phyloP scores from a whole-genome alignment of 2,888 invertebrate genomes.

The Napeogenes sylphis region DNA sequence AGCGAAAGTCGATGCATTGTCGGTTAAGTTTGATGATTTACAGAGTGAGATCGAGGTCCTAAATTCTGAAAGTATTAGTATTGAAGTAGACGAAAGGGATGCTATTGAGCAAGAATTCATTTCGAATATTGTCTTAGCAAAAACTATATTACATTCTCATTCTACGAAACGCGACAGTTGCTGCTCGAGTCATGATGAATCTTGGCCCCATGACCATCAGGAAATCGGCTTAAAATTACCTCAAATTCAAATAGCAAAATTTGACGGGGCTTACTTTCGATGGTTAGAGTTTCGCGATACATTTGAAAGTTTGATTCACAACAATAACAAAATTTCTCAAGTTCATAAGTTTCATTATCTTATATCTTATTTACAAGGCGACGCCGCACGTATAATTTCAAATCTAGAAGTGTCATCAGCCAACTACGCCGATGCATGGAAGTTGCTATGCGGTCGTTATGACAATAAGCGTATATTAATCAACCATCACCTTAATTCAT shows the following conservation, averaged over 20 bases:
- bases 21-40: no score
- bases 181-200: no score
- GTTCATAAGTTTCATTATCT: constrained; percentile 30
- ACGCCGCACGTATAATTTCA: constrained; percentile 24
- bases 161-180: no score
- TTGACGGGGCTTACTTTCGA: constrained; percentile 21
- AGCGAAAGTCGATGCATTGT: no score
- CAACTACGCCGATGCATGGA: constrained; percentile 28
- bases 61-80: no score
- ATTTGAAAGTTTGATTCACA: constrained; percentile 20
- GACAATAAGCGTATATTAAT: constrained; percentile 27
- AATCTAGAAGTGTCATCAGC: constrained; percentile 24
- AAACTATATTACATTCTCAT: no score
- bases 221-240: constrained; percentile 10
- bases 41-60: no score
- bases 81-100: no score
- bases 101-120: no score
- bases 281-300: constrained; percentile 30
- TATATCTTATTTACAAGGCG: constrained; percentile 26
- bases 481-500: constrained; percentile 22
- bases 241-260: constrained; percentile 26
- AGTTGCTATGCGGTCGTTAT: constrained; percentile 22
- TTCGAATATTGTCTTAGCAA: no score
- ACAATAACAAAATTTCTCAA: constrained; percentile 14
- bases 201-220: no score